Base-by-base conservation (phyloP, 1,140 invertebrate species). In the Whitmania pigra region DNA sequence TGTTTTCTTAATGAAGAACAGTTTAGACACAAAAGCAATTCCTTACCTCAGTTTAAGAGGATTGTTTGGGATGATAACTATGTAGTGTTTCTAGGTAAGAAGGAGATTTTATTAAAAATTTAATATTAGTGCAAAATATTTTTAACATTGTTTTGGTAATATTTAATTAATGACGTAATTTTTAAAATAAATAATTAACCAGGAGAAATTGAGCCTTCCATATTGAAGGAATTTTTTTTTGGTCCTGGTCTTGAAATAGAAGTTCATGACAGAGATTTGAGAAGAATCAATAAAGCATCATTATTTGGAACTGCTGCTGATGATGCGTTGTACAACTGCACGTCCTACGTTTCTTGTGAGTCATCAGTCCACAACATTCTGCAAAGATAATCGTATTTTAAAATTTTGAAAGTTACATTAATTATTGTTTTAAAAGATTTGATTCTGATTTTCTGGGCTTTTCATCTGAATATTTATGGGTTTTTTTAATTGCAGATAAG, bases 251-350 rank as follows among this genome's bases (percentile, higher is more conserved):
- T 63, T 63, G 29, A 22, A 22, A 63, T 63, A 0, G 57, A 63
- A 31, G 57, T 63, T 0, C 57, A 31, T 13, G 57, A 63, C 11
- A 22, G 57, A n/a, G 57, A 63, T 20, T 7, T 25, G 22, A 63
- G 20, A n/a, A 25, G 20, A 13, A 36, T 7, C 7, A 43, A 68
- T 11, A 36, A 68, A 15, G 25, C n/a, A 36, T 25, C 43, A 17
- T 25, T 49, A 36, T 36, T 49, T 53, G 69, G 49, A 13, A 49
- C 43, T 27, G 69, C 43, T 49, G 69, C 53, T 53, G 69, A 70
- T 49, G 69, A 70, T 49, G 69, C 15, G 9, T 31, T 63, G 22
- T 63, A 25, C 57, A 63, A 63, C 22, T 22, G 29, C 22, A 63
- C 15, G 22, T 63, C 57, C 6, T 63, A 63, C 15, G 18, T 63